Evolutionary conservation across 2,797 vertebrate species (phyloP).

Genomic region (Thripadectes ignobilis): DNA sequence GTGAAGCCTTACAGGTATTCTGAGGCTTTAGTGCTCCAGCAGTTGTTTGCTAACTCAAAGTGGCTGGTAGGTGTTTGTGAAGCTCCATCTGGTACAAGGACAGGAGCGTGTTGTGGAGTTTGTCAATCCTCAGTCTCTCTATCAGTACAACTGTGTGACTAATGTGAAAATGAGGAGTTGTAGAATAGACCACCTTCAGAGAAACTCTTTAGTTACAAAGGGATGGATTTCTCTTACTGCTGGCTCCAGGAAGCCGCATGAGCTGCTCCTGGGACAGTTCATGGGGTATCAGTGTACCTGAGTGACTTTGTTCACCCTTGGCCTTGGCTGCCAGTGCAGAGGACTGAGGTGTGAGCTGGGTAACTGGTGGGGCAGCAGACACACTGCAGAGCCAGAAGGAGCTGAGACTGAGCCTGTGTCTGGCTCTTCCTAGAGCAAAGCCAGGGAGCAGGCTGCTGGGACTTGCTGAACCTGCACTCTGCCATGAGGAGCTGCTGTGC

Average conservation of each 20-base stretch:
- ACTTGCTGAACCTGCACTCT: not conserved
- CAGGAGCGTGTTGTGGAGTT: fast-evolving
- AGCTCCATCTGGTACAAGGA: not conserved
- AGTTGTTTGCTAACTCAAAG: not conserved
- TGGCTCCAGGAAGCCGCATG: not conserved
- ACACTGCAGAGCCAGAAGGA: not conserved
- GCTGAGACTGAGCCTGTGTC: not conserved
- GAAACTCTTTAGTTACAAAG: not conserved
- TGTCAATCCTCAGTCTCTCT: not conserved
- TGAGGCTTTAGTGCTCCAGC: not conserved
- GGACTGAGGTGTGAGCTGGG: not conserved
- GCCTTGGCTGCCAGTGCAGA: not conserved
- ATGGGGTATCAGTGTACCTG: too few relatives aligned
- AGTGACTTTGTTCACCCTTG: not conserved
- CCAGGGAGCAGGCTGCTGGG: not conserved
- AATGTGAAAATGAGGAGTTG: not conserved
- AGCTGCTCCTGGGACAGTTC: not conserved
- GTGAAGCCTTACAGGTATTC: not conserved
- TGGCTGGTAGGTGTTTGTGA: not conserved
- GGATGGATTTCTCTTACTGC: fast-evolving
- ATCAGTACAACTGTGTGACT: not conserved
- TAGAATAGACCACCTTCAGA: not conserved
- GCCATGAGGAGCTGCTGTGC: not conserved
- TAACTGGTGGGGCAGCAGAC: not conserved
- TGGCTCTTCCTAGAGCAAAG: not conserved